Conservation (phyloP, 2,113 vertebrate species). For the Cettia cetti region DNA sequence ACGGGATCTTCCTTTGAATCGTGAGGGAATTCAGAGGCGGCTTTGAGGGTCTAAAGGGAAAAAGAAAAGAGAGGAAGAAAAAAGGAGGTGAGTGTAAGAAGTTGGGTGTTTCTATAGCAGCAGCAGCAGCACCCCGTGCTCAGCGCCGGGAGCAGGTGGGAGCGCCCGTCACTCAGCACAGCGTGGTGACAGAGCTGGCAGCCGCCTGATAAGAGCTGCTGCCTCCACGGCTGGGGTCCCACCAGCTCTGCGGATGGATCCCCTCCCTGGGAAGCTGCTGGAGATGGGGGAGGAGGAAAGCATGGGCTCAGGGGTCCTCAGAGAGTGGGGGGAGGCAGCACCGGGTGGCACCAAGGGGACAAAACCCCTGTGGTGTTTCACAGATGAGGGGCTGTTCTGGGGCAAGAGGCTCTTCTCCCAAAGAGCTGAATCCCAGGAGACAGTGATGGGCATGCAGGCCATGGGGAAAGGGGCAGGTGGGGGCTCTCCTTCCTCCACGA, state of each 20-base stretch:
- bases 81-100: slow-evolving; percentile 27
- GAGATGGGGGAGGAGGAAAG: background rate
- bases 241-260: background rate
- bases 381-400: background rate
- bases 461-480: accelerated
- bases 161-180: slow-evolving; percentile 6
- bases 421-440: accelerated
- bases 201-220: slow-evolving; percentile 13
- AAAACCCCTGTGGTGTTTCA: background rate
- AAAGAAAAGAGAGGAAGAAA: background rate
- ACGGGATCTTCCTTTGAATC: background rate
- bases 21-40: background rate
- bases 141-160: slow-evolving; percentile 24
- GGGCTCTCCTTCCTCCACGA: too few species aligned
- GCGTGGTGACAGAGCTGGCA: slow-evolving; percentile 34
- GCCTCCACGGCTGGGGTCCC: background rate
- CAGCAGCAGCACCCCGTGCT: background rate
- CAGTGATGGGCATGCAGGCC: background rate
- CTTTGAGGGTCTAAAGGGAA: background rate
- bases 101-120: slow-evolving; percentile 58
- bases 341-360: background rate
- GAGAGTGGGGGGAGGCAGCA: background rate
- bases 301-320: accelerated
- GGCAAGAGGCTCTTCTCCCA: background rate
- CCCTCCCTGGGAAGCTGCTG: background rate